Conservation (phyloP, 2,797 vertebrate species). For the Enteromius paludinosus region DNA sequence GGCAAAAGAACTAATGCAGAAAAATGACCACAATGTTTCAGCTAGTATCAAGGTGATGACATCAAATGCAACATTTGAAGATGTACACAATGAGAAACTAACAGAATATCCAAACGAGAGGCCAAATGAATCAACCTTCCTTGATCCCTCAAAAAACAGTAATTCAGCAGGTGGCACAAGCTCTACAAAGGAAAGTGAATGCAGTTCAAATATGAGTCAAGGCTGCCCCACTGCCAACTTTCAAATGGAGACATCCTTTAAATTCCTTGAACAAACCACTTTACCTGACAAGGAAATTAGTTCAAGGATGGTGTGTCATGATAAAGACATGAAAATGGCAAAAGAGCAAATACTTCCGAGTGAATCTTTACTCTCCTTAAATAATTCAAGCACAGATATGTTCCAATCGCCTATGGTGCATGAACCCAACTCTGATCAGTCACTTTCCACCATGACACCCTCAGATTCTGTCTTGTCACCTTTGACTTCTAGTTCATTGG, state of each 20-base stretch:
- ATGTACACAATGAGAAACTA: conserved; percentile 32
- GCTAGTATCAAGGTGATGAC: conserved; percentile 38
- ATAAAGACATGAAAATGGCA: conserved; percentile 38
- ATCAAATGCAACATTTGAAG: conserved; percentile 42
- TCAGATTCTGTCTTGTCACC: conserved; percentile 81
- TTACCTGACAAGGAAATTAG: conserved; percentile 9
- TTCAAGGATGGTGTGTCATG: conserved; percentile 16
- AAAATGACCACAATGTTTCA: conserved; percentile 39
- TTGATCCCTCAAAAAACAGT: conserved; percentile 32
- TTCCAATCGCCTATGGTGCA: conserved; percentile 67
- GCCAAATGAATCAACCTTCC: conserved; percentile 26
- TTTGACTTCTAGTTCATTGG: conserved; percentile 79
- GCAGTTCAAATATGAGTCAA: conserved; percentile 26
- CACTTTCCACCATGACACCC: conserved; percentile 72
- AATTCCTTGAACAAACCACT: conserved; percentile 9
- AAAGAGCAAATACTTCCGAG: conserved; percentile 33
- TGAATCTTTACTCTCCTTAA: conserved; percentile 46
- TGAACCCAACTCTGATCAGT: conserved; percentile 76
- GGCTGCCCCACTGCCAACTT: conserved; percentile 31
- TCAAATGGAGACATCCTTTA: conserved; percentile 28
- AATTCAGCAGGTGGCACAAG: conserved; percentile 19
- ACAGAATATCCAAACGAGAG: conserved; percentile 54
- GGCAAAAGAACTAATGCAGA: conserved; percentile 47
- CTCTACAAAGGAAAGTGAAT: conserved; percentile 11
- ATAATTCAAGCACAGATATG: conserved; percentile 50